These are phyloP conservation scores for Aspiorhynchus laticeps DNA, from an alignment of 2,113 vertebrate species.

Conservation along the genomic window DNA sequence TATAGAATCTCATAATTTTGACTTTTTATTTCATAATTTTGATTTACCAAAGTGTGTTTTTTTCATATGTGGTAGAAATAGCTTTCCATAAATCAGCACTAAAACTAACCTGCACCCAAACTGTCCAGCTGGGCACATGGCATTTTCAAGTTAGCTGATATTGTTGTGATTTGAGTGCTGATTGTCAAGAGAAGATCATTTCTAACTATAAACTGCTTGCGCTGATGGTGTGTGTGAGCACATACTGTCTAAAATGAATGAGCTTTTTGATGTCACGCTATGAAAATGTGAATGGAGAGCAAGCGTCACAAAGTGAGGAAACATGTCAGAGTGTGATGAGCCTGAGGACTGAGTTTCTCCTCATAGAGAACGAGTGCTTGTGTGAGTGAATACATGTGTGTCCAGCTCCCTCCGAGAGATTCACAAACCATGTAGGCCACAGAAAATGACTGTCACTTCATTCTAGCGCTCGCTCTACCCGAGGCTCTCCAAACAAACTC, in stretches of 20 bases:
- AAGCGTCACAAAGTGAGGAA: constrained; percentile 2
- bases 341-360: neutral
- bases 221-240: neutral
- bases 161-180: too few species aligned
- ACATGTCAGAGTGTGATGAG: neutral
- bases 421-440: neutral
- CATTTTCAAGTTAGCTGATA: neutral
- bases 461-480: neutral
- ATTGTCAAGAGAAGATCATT: neutral
- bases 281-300: neutral
- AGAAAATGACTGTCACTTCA: neutral
- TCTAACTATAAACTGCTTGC: neutral
- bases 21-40: neutral
- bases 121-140: neutral
- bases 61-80: neutral
- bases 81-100: too few species aligned
- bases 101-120: neutral
- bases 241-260: constrained; percentile 3
- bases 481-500: neutral
- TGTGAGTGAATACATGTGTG: constrained; percentile 15
- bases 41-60: neutral
- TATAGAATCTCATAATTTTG: neutral
- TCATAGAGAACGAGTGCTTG: too few species aligned
- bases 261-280: neutral
- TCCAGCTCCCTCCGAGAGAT: neutral